Conservation (phyloP, 2,797 vertebrate genomes). For the Microctenopoma steveboyesi region DNA sequence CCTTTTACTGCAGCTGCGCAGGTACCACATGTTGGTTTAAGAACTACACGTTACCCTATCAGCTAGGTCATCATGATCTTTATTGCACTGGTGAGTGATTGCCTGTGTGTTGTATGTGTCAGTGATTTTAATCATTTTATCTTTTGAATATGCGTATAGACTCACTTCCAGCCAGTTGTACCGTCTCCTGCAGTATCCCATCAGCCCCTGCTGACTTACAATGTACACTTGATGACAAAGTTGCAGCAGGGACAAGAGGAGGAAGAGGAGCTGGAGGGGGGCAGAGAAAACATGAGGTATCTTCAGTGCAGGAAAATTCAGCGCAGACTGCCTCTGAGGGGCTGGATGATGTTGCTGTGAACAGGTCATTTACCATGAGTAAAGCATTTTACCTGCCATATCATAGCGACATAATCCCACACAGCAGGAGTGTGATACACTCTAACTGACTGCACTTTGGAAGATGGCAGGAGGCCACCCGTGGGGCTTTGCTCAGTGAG, state of each 20-base stretch:
- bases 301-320: background rate
- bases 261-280: constrained; percentile 80
- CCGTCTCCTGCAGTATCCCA: constrained; percentile 71
- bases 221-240: constrained; percentile 71
- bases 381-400: constrained; percentile 79
- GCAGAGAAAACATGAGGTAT: constrained; percentile 2
- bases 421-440: constrained; percentile 58
- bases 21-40: constrained; percentile 46
- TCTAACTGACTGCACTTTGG: constrained; percentile 74
- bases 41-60: constrained; percentile 43
- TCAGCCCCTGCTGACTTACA: constrained; percentile 72
- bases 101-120: background rate
- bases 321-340: too few species aligned
- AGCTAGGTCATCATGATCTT: constrained; percentile 37
- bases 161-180: constrained; percentile 84
- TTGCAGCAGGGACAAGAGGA: constrained; percentile 77
- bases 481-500: constrained; percentile 48
- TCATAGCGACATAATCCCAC: constrained; percentile 63
- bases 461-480: constrained; percentile 65
- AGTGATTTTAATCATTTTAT: background rate
- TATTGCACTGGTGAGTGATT: constrained; percentile 31
- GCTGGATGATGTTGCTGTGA: background rate
- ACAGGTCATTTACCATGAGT: background rate
- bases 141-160: background rate
- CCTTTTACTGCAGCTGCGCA: constrained; percentile 5